Percentiles rank a stretch among this genome's conserved stretches.
phyloP scores from a whole-genome alignment of 2,888 invertebrate genomes.

The Patella caerulea region DNA sequence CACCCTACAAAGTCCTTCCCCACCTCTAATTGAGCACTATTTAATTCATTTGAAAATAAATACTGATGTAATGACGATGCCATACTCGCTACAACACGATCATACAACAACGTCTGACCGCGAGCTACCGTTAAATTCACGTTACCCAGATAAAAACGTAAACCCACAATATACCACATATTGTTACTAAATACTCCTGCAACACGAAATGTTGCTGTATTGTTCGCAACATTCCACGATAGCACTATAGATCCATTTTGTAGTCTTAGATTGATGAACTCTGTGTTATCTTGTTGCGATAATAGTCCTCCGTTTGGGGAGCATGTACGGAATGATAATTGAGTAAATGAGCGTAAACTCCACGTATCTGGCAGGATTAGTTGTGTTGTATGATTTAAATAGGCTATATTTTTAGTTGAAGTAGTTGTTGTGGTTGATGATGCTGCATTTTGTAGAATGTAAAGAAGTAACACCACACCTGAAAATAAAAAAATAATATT shows the following conservation, averaged over 20 bases:
- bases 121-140: background rate
- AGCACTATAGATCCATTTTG: background rate
- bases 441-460: too few species aligned
- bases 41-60: slow-evolving; percentile 16
- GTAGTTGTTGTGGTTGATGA: too few species aligned
- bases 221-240: background rate
- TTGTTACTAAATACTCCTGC: background rate
- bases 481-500: too few species aligned
- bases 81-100: slow-evolving; percentile 12
- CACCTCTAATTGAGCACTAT: slow-evolving; percentile 24
- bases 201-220: background rate
- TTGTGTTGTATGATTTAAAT: too few species aligned
- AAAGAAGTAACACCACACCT: too few species aligned
- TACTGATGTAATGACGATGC: slow-evolving; percentile 2
- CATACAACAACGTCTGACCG: background rate
- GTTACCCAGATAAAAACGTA: background rate
- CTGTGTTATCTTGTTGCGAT: background rate
- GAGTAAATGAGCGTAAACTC: slow-evolving; percentile 1
- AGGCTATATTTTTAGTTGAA: too few species aligned
- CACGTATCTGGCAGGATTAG: background rate
- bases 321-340: background rate
- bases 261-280: background rate
- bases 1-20: slow-evolving; percentile 49
- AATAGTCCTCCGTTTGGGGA: background rate
- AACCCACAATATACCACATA: background rate